Evolutionary conservation across 1,140 invertebrate genomes (phyloP).

Genomic region (Delia radicum): DNA sequence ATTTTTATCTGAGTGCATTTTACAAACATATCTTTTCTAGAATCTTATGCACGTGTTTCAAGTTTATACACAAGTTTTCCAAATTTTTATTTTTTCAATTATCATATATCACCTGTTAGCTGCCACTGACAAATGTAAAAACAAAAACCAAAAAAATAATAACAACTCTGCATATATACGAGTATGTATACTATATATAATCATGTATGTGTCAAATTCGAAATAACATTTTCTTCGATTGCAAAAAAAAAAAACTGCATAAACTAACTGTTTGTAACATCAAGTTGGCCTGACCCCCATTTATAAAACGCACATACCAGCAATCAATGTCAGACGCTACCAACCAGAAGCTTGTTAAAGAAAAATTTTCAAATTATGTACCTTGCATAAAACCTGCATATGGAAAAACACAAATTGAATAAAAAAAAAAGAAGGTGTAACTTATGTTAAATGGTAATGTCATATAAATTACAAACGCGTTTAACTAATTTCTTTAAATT

Average conservation of each 20-base stretch:
- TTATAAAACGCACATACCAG: constrained; percentile 5
- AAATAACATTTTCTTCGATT: not conserved
- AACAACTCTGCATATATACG: no score
- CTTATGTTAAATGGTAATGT: not conserved
- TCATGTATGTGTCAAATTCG: not conserved
- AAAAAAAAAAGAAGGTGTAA: not conserved
- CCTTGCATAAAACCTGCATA: not conserved
- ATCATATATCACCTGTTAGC: not conserved
- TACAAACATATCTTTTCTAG: no score
- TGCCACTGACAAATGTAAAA: not conserved
- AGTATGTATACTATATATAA: no score
- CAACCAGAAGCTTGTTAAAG: constrained; percentile 14
- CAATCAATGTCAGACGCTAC: constrained; percentile 14
- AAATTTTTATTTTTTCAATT: not conserved
- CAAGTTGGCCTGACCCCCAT: constrained; percentile 11
- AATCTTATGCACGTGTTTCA: no score
- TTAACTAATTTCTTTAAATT: no score
- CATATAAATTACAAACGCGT: no score
- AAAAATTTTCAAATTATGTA: not conserved
- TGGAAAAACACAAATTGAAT: not conserved
- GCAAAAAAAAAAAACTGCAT: not conserved
- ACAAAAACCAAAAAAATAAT: no score
- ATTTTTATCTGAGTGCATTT: no score
- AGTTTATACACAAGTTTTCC: not conserved
- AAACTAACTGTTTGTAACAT: not conserved